Base-by-base conservation (phyloP, 2,797 vertebrate species). In the Heterohyrax brucei region DNA sequence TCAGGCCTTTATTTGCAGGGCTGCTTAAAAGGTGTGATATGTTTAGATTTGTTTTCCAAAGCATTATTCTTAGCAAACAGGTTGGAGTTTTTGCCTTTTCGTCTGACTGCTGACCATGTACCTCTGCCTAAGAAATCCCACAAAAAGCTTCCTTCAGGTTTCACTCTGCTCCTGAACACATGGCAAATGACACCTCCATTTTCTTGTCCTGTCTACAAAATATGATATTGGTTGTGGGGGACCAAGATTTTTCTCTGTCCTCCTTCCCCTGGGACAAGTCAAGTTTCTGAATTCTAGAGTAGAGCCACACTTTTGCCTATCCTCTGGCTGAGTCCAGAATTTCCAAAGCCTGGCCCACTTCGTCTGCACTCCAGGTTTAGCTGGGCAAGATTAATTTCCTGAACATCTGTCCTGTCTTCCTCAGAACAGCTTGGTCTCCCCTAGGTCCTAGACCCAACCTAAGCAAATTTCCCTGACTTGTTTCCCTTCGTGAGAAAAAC, bases 31-130 rank as follows among this genome's bases (percentile, higher is more conserved):
- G 56, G 22, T 88, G 26, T 28, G 8, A 89, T 90, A 28, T 88
- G 30, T 88, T 93, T 93, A 28, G 46, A 82, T 89, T 96, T 97
- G 88, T 95, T 97, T 96, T 96, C 46, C 12, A 94, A 82, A 53
- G 90, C 78, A 75, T 87, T 87, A 59, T 90, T 96, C 39, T 76
- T 95, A 95, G 77, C 64, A 96, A 87, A 59, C 85, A 93, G 30
- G 50, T 96, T 46, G 86, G 75, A 72, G 19, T 72, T 92, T 93
- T 87, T 46, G 64, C 73, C 64, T 93, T 92, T 96, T 93, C 81
- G 50, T 95, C 92, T 97, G 75, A 87, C 68, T 89, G 30, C 24
- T 90, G 33, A 75, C 24, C 64, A 88, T 96, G 64, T 10, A 33
- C 24, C 59, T 91, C 50, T 95, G 87, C 81, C 26, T 78, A 94